A percentile compares a stretch with the other conserved stretches of the same genome.
Conservation (phyloP, 2,888 invertebrate species). For the Mechanitis messenoides region DNA sequence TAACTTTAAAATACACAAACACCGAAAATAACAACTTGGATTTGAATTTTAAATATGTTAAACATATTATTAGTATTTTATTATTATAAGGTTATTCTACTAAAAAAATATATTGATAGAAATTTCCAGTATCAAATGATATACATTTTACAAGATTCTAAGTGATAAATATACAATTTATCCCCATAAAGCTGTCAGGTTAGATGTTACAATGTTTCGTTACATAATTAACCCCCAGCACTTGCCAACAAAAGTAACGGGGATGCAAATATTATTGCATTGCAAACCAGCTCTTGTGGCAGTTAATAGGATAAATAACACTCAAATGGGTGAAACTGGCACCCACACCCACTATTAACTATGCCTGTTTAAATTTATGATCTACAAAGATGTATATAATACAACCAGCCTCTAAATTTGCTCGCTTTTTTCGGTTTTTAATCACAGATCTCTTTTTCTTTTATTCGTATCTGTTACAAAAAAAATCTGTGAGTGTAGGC, state of each 20-base stretch:
- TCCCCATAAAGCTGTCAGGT: slow-evolving; percentile 23
- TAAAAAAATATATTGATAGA: neutral
- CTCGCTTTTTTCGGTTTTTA: neutral
- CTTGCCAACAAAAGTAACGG: slow-evolving; percentile 31
- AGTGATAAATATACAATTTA: slow-evolving; percentile 12
- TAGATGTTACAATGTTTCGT: slow-evolving; percentile 26
- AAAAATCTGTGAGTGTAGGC: too few relatives aligned
- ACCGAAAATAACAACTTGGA: too few relatives aligned
- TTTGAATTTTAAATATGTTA: too few relatives aligned
- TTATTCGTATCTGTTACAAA: too few relatives aligned
- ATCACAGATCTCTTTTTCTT: neutral
- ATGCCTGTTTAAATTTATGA: slow-evolving; percentile 17
- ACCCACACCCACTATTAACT: slow-evolving; percentile 27
- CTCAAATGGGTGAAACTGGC: slow-evolving; percentile 29
- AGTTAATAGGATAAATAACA: slow-evolving; percentile 47
- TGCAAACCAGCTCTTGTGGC: slow-evolving; percentile 37
- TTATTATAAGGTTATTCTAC: too few relatives aligned
- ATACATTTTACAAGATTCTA: neutral
- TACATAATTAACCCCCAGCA: slow-evolving; percentile 25
- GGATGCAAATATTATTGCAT: slow-evolving; percentile 62
- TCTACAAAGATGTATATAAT: slow-evolving; percentile 9
- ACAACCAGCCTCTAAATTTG: neutral
- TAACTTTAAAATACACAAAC: too few relatives aligned
- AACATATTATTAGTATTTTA: too few relatives aligned
- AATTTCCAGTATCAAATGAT: neutral